Conservation (phyloP, 1,140 invertebrate genomes). For the Metaphire vulgaris region DNA sequence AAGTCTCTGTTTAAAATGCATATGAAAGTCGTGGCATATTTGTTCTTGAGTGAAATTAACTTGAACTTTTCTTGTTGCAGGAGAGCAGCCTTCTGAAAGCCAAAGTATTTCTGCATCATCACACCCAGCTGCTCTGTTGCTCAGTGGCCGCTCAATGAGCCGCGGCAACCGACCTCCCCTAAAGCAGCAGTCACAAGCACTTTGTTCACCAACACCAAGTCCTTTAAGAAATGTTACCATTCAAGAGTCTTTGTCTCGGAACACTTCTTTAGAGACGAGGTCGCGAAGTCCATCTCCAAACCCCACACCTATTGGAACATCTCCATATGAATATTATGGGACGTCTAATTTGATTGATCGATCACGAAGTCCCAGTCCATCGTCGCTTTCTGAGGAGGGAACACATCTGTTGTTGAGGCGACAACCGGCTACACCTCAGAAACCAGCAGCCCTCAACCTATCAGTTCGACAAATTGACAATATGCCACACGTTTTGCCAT, state of each 20-base stretch:
- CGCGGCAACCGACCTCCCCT: neutral
- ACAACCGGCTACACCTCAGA: slow-evolving; percentile 79
- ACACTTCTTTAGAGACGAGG: neutral
- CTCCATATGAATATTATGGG: slow-evolving; percentile 51
- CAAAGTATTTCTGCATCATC: neutral
- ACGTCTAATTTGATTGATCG: slow-evolving; percentile 54
- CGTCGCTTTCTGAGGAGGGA: neutral
- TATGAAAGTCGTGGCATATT: no score
- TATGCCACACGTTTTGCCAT: slow-evolving; percentile 46
- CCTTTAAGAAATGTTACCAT: neutral
- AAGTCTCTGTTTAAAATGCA: no score
- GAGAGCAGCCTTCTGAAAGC: no score
- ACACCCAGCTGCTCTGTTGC: neutral
- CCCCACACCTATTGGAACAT: neutral
- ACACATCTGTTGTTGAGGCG: slow-evolving; percentile 58
- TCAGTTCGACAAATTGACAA: slow-evolving; percentile 61
- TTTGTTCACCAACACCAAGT: neutral
- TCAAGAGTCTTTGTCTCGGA: neutral
- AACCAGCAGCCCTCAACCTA: slow-evolving; percentile 63
- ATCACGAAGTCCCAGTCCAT: slow-evolving; percentile 55
- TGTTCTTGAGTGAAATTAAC: no score
- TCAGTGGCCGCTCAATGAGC: neutral
- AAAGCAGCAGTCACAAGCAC: neutral
- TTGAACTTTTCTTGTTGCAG: no score
- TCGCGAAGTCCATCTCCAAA: neutral